Evolutionary conservation across 2,797 vertebrate species (phyloP), one percentile per base, ranked within the genome.

Genomic region (Crenuchus spilurus): DNA sequence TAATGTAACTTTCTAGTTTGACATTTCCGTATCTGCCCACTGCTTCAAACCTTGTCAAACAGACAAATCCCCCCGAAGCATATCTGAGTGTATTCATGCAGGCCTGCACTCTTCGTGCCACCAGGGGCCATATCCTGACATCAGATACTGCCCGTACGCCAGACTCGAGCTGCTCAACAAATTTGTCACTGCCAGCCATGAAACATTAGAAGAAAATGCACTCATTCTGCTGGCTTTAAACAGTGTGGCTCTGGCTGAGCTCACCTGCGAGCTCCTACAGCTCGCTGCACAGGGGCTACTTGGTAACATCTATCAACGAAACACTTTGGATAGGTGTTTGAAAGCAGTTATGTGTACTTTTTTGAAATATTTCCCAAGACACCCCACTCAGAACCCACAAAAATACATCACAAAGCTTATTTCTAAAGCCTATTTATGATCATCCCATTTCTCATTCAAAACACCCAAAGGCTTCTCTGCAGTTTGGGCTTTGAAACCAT

Each of bases 251-350:
- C 58, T 49, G 26, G 51, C 35, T 58, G 61, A 58, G 37, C 69
- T 60, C 30, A 80, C 77, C 62, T 69, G 44, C 18, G 74, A 42
- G 46, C 49, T 70, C 35, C 61, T n/a, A 22, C 26, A 30, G 62
- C 61, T 64, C 30, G 11, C 54, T 35, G n/a, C 61, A 66, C 71
- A 76, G 51, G 72, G 65, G 39, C 66, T 11, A 44, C 55, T 74
- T 42, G 49, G 42, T 79, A 69, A 70, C 77, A 80, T 70, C 61
- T 31, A 73, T 82, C 73, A 82, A 72, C 60, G 54, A 70, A 68
- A 63, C 65, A 22, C 69, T 78, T 69, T 57, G 52, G 26, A 55
- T 31, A n/a, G 52, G 57, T 76, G 51, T 41, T 74, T 69, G 66
- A 31, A 82, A 79, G 57, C 62, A 76, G 13, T 69, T 71, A 22